Base-by-base conservation (phyloP, 1,140 invertebrate species). In the Psilanteris sp. region DNA sequence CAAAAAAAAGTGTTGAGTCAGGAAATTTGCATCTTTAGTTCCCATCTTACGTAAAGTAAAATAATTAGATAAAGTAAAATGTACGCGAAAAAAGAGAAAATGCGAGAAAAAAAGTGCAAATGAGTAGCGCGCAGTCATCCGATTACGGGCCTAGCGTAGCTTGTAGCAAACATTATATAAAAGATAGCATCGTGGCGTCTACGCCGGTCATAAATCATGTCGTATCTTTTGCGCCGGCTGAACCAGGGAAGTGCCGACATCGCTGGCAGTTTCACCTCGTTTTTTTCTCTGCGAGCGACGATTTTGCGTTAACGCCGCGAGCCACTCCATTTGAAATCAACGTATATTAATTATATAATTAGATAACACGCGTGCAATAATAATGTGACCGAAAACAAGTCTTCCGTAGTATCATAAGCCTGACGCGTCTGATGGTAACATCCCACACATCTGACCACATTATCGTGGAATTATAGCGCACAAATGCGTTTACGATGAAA, bases 111-210 rank as follows among this genome's bases (percentile, higher is more conserved):
- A 62, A 68, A 62, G 55, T 61, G 62, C 62, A 68, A 75, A 61
- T 54, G 55, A 68, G 36, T 46, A 32, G 8, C 54, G 34, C 70
- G 18, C 54, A 66, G 71, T 61, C 61, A 67, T 74, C 71, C 71
- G 61, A 67, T 74, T 74, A 67, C 37, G 46, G 29, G 26, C 29
- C 44, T 36, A 31, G 24, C 46, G 41, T 46, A 32, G 61, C 55
- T 48, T 55, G 55, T 55, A 75, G 62, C 61, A 73, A 59, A 67
- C 71, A 67, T 68, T 75, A 67, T 68, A 75, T 64, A 68, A 64
- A 57, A 68, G 64, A 75, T 64, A 75, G 20, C 48, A 68, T 68
- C 62, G 54, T 22, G 14, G 18, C 37, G 43, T 50, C 50, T 50
- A 57, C 36, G 32, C 34, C 31, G 55, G 26, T 14, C 55, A 67